Conservation (phyloP, 2,797 vertebrate species). For the Hemibagrus guttatus region DNA sequence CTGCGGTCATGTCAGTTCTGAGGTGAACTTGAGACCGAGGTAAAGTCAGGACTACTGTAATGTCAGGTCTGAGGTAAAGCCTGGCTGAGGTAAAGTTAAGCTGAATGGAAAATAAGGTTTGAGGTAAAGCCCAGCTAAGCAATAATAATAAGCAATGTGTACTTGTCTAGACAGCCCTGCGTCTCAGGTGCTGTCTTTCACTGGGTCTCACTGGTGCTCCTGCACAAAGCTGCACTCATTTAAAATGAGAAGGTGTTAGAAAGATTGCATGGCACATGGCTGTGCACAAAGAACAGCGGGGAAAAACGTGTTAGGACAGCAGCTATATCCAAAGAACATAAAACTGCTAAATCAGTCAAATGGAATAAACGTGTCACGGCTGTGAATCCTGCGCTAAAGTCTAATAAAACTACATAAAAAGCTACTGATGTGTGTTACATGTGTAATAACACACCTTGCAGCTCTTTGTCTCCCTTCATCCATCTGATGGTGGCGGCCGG, state of each 20-base stretch:
- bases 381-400: background rate
- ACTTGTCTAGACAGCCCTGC: slow-evolving; percentile 41
- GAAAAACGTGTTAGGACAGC: slow-evolving; percentile 14
- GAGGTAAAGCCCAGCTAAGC: background rate
- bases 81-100: background rate
- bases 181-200: slow-evolving; percentile 32
- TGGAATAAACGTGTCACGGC: background rate
- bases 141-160: slow-evolving; percentile 16
- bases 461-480: slow-evolving; percentile 87
- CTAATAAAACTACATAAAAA: background rate
- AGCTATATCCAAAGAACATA: background rate
- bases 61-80: background rate
- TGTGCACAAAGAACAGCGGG: background rate
- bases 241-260: slow-evolving; percentile 35
- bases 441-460: slow-evolving; percentile 47
- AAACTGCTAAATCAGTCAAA: background rate
- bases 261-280: background rate
- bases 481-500: slow-evolving; percentile 93
- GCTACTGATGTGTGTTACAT: background rate
- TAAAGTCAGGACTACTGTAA: background rate
- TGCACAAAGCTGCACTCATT: slow-evolving; percentile 5
- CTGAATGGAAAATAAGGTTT: background rate
- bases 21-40: background rate
- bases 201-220: slow-evolving; percentile 1
- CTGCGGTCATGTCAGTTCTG: background rate